These are phyloP conservation scores for Phytoseiulus persimilis DNA, from an alignment of 2,888 invertebrate genomes.

Conservation along the genomic window DNA sequence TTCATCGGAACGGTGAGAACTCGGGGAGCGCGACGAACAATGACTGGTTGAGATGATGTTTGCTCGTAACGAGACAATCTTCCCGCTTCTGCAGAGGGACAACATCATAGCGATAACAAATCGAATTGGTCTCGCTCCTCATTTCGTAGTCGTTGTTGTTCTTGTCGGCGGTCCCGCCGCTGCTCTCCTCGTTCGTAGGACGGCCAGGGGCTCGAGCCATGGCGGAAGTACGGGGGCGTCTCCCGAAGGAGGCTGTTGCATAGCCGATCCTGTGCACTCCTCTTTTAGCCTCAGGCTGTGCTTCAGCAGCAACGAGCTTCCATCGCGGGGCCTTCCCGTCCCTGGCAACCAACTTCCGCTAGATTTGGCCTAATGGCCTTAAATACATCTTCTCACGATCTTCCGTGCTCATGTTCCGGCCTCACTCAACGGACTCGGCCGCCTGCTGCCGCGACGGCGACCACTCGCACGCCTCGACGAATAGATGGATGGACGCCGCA, in stretches of 20 bases:
- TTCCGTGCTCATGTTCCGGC: neutral
- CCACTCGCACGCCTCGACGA: neutral
- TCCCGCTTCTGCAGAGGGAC: neutral
- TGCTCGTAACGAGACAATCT: neutral
- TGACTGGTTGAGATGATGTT: neutral
- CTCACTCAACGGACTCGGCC: neutral
- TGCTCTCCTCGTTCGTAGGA: neutral
- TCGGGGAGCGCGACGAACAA: neutral
- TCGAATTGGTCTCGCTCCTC: neutral
- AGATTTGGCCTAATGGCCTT: conserved; percentile 34
- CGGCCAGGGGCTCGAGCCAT: neutral
- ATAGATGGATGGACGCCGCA: neutral
- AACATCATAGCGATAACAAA: neutral
- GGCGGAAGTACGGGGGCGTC: neutral
- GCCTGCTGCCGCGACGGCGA: neutral
- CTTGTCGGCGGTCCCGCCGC: neutral
- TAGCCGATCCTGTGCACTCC: neutral
- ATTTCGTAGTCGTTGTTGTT: neutral
- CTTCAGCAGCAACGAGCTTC: neutral
- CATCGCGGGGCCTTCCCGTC: neutral
- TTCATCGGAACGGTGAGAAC: neutral
- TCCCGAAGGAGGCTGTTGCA: neutral
- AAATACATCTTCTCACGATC: conserved; percentile 32
- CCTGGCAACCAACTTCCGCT: conserved; percentile 5
- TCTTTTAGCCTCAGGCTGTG: conserved; percentile 26